phyloP scores from a whole-genome alignment of 2,888 invertebrate genomes.

The Brenthis hecate region DNA sequence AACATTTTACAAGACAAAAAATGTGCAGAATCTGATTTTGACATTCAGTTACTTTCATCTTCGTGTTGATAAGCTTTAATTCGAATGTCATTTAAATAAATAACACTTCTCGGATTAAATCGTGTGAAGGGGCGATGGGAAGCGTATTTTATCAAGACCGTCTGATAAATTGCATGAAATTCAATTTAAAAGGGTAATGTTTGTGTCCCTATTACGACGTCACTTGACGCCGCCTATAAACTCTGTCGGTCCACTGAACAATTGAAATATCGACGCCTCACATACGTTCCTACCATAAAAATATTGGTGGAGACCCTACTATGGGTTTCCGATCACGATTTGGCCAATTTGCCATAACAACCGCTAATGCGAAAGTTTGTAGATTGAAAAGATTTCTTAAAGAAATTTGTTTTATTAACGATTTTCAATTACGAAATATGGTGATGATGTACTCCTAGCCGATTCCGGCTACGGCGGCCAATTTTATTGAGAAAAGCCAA shows the following conservation, averaged over 20 bases:
- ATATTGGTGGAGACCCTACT: slow-evolving; percentile 52
- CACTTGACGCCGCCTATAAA: slow-evolving; percentile 72
- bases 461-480: too few species aligned
- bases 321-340: slow-evolving; percentile 37
- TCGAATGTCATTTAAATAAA: slow-evolving; percentile 44
- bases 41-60: slow-evolving; percentile 23
- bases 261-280: slow-evolving; percentile 69
- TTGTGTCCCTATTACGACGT: slow-evolving; percentile 76
- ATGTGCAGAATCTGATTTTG: slow-evolving; percentile 4
- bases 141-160: slow-evolving; percentile 66
- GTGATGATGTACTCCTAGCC: too few species aligned
- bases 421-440: background rate
- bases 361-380: slow-evolving; percentile 11
- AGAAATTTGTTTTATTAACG: slow-evolving; percentile 7
- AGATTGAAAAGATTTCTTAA: slow-evolving; percentile 17
- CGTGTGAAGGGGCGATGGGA: slow-evolving; percentile 51
- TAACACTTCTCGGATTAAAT: slow-evolving; percentile 65
- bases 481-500: too few species aligned
- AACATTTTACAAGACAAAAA: background rate
- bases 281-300: slow-evolving; percentile 60
- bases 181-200: slow-evolving; percentile 80
- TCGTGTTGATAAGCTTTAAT: slow-evolving; percentile 15
- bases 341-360: slow-evolving; percentile 24
- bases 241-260: slow-evolving; percentile 69
- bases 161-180: slow-evolving; percentile 76